A percentile compares a stretch with the other conserved stretches of the same genome.
phyloP scores from a whole-genome alignment of 2,888 invertebrate species.

The Galerucella nymphaeae region DNA sequence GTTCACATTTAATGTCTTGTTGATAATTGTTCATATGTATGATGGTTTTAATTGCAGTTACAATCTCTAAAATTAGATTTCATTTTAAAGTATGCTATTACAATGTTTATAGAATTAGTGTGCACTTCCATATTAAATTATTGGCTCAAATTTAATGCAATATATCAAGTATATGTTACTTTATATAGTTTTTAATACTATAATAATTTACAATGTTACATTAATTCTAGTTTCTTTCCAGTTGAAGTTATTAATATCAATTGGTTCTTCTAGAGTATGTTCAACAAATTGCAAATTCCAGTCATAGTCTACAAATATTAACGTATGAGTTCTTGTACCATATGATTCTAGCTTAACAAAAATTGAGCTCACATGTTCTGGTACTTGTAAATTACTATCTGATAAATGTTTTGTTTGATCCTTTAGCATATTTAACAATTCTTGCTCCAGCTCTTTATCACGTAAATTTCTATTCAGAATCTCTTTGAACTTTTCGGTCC shows the following conservation, averaged over 20 bases:
- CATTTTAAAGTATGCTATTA: too few relatives aligned
- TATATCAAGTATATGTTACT: too few relatives aligned
- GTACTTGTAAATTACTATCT: constrained; percentile 73
- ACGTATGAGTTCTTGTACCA: constrained; percentile 77
- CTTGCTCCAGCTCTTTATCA: constrained; percentile 68
- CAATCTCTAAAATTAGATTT: too few relatives aligned
- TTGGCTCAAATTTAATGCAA: too few relatives aligned
- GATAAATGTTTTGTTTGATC: constrained; percentile 74
- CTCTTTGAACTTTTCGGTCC: constrained; percentile 69
- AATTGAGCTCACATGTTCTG: constrained; percentile 72
- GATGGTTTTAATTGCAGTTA: too few relatives aligned
- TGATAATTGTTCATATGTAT: too few relatives aligned
- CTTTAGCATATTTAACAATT: constrained; percentile 72
- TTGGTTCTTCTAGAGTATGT: constrained; percentile 69
- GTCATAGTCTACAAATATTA: constrained; percentile 73
- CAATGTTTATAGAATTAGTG: too few relatives aligned
- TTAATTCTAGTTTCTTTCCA: constrained; percentile 52
- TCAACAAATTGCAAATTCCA: constrained; percentile 75
- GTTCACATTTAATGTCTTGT: too few relatives aligned
- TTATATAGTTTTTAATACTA: neutral
- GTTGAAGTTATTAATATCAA: constrained; percentile 53
- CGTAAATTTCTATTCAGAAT: constrained; percentile 66
- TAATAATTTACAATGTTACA: neutral
- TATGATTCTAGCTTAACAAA: constrained; percentile 71
- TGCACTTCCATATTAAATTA: too few relatives aligned